Evolutionary conservation across 2,113 vertebrate species (phyloP).

Genomic region (Neodon shergylaensis): DNA sequence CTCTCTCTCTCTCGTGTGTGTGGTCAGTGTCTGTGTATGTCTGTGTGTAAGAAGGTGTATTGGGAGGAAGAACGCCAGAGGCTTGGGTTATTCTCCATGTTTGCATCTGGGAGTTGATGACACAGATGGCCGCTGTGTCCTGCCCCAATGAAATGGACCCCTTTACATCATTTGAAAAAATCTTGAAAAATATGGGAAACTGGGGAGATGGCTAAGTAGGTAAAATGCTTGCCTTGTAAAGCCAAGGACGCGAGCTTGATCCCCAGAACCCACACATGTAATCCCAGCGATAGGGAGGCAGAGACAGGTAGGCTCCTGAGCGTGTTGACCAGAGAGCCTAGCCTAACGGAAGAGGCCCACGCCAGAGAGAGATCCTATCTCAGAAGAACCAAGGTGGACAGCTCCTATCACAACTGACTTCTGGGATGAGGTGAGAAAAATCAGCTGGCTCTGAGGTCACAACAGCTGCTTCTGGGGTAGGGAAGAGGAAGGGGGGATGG

Average conservation of each 20-base stretch:
- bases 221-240: neutral
- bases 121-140: neutral
- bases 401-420: neutral
- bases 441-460: neutral
- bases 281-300: neutral
- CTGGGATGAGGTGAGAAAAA: neutral
- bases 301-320: neutral
- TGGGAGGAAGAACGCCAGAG: neutral
- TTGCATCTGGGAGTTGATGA: neutral
- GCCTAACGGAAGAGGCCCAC: neutral
- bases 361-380: neutral
- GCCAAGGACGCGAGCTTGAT: neutral
- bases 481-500: too few relatives aligned
- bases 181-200: neutral
- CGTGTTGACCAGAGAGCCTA: neutral
- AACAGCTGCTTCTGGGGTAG: accelerated
- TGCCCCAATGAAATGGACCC: neutral
- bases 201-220: too few relatives aligned
- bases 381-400: neutral
- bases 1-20: too few relatives aligned
- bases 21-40: neutral
- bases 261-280: neutral
- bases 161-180: neutral
- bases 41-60: neutral
- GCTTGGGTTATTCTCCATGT: neutral